A percentile compares a stretch with the other conserved stretches of the same genome.
These are phyloP conservation scores for Lepus townsendii DNA, from an alignment of 2,797 vertebrate genomes.

Conservation along the genomic window DNA sequence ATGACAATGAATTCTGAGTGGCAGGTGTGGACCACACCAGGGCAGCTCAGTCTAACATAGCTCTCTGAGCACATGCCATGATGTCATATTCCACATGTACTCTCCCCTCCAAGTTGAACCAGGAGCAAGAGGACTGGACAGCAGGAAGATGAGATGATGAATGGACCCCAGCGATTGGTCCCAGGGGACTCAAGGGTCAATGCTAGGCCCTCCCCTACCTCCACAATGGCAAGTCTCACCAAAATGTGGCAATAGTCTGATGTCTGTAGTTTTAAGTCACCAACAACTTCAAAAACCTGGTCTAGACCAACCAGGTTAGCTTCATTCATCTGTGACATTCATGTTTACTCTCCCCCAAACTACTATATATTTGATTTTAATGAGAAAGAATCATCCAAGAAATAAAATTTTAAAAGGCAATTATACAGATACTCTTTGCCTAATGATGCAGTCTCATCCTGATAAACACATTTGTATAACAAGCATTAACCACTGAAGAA, in stretches of 20 bases:
- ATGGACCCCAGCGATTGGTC: neutral
- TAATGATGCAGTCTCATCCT: no score
- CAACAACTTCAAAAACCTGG: neutral
- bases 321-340: neutral
- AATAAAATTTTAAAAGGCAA: conserved; percentile 10
- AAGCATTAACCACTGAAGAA: neutral
- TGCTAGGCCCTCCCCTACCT: neutral
- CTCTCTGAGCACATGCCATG: rapidly evolving
- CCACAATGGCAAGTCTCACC: neutral
- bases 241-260: no score
- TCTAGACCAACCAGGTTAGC: neutral
- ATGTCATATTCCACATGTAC: neutral
- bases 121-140: neutral
- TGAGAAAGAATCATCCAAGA: neutral
- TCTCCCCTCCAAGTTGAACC: rapidly evolving
- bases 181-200: neutral
- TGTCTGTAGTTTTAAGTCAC: neutral
- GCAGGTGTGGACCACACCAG: neutral
- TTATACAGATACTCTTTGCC: neutral
- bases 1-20: neutral
- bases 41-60: rapidly evolving
- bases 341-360: neutral
- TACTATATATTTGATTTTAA: neutral
- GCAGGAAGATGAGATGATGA: neutral
- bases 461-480: neutral